Conservation (phyloP, 2,888 invertebrate species). For the Anarsia innoxiella region DNA sequence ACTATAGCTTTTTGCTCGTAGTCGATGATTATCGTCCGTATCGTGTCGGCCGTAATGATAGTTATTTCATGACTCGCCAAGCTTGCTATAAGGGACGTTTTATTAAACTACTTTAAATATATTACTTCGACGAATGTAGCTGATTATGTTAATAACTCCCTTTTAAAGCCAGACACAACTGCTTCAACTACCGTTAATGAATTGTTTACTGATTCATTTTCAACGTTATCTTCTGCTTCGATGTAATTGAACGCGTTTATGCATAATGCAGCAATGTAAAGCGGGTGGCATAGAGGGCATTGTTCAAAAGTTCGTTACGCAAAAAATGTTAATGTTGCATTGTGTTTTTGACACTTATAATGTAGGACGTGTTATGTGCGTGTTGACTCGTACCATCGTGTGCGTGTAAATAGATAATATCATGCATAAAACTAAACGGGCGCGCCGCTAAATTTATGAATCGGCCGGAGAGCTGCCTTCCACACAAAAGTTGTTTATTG, state of each 20-base stretch:
- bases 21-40: constrained; percentile 71
- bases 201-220: constrained; percentile 50
- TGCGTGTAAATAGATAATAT: constrained; percentile 66
- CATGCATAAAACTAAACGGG: constrained; percentile 67
- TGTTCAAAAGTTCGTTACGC: constrained; percentile 13
- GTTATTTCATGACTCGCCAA: constrained; percentile 70
- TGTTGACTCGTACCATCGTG: constrained; percentile 25
- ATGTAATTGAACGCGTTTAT: constrained; percentile 34
- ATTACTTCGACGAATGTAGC: constrained; percentile 68
- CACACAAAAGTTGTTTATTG: constrained; percentile 71
- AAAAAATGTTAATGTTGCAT: constrained; percentile 23
- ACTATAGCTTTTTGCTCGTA: constrained; percentile 62
- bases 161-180: constrained; percentile 45
- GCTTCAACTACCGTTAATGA: constrained; percentile 56
- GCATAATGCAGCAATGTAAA: constrained; percentile 17
- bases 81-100: constrained; percentile 65
- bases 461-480: constrained; percentile 65
- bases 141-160: constrained; percentile 65
- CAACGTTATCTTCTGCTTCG: constrained; percentile 30
- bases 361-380: constrained; percentile 14
- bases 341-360: constrained; percentile 22
- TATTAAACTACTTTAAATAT: constrained; percentile 68
- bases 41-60: constrained; percentile 72
- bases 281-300: constrained; percentile 13
- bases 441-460: constrained; percentile 70